A percentile compares a stretch with the other conserved stretches of the same genome.
Conservation (phyloP, 2,797 vertebrate genomes). For the Myiothlypis coronata region DNA sequence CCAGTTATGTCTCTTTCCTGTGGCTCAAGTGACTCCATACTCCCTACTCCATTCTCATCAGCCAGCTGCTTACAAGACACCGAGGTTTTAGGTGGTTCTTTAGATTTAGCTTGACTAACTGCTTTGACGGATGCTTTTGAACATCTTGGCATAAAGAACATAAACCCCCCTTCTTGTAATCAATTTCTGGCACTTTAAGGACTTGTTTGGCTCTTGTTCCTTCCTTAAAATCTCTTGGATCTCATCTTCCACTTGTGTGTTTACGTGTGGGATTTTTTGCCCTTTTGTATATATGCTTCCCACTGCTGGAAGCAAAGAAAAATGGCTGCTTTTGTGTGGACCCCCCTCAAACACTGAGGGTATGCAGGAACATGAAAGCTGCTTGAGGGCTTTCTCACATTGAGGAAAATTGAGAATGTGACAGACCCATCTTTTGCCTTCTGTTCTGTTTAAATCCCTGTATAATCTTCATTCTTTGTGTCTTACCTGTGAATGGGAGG, state of each 20-base stretch:
- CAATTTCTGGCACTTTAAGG: not conserved
- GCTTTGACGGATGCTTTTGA: not conserved
- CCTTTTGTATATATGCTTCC: not conserved
- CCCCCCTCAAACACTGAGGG: not conserved
- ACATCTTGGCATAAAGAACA: not conserved
- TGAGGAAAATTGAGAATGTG: not conserved
- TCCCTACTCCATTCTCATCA: not conserved
- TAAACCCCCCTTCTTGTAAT: fast-evolving
- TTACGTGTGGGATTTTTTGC: not conserved
- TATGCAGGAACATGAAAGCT: not conserved
- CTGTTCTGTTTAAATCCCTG: not conserved
- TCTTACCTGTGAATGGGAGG: not conserved
- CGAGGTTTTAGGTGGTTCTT: not conserved
- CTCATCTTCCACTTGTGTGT: not conserved
- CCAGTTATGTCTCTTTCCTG: not conserved
- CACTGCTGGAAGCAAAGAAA: not conserved
- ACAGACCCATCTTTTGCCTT: not conserved
- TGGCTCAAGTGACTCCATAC: not conserved
- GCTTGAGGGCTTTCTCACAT: not conserved
- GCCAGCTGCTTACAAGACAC: not conserved
- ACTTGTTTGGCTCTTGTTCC: not conserved
- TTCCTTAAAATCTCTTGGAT: not conserved
- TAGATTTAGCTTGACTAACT: not conserved
- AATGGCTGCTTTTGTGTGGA: not conserved
- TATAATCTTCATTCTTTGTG: not conserved